Percentiles rank a stretch among this genome's conserved stretches.
Evolutionary conservation across 2,113 vertebrate species (phyloP).

Genomic region (Epinephelus moara): DNA sequence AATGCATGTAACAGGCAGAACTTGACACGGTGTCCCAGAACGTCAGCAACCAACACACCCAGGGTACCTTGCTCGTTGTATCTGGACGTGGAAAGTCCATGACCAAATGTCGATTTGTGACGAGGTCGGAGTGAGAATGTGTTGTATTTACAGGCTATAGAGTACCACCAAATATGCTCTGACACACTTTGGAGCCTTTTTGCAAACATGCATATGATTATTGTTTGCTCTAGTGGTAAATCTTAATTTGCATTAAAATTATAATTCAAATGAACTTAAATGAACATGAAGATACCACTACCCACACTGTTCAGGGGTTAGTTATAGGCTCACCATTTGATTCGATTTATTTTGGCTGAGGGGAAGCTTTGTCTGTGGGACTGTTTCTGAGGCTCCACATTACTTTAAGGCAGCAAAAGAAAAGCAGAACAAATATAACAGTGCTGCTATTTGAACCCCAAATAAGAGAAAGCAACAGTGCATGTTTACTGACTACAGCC

Average conservation of each 20-base stretch:
- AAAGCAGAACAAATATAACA: conserved; percentile 1
- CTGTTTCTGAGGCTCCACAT: neutral
- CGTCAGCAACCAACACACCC: too few species aligned
- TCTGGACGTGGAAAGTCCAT: too few species aligned
- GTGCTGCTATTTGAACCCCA: neutral
- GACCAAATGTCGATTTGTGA: too few species aligned
- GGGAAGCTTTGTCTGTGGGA: neutral
- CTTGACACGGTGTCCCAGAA: too few species aligned
- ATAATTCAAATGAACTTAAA: neutral
- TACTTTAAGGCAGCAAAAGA: neutral
- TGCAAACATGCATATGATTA: neutral
- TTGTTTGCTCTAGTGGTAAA: neutral
- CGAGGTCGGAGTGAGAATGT: too few species aligned
- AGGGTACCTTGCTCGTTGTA: too few species aligned
- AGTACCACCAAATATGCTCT: neutral
- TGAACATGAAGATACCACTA: neutral
- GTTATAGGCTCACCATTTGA: neutral
- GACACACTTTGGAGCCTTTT: neutral
- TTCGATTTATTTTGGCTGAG: neutral
- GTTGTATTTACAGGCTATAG: too few species aligned
- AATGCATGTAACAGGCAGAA: too few species aligned
- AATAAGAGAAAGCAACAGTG: conserved; percentile 4
- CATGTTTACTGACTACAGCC: conserved; percentile 31
- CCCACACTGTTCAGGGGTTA: neutral
- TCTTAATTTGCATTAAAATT: neutral